Evolutionary conservation across 2,113 vertebrate genomes (phyloP), one percentile per base, ranked within the genome.

Genomic region (Gymnarchus niloticus): DNA sequence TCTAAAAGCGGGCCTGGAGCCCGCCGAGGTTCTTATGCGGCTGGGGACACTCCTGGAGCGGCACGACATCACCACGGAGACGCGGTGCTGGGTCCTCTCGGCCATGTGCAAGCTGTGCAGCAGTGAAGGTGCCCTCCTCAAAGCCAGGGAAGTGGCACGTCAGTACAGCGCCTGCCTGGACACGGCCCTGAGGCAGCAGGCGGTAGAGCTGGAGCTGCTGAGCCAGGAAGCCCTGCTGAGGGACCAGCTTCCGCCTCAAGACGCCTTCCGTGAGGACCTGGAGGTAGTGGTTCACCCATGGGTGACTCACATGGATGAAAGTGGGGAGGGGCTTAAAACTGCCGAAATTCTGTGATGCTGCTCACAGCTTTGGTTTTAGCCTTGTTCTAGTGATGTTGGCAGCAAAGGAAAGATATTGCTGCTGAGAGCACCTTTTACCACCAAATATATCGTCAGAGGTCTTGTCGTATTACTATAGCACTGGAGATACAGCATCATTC

Each of bases 71-170:
- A 96, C 93, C 88, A 94, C 93, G 85, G 97, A 98, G 93, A 98
- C 97, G 0, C 97, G 95, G 91, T 93, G 88, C 1, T 99, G 98
- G 98, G 89, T 97, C 87, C 92, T 98, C 88, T 91, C 94, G 85
- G 97, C 97, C 9, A 93, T 98, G 89, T 96, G 94, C 78, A 99
- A 98, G 90, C 92, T 97, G 87, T 92, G 94, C 17, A 91, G 92
- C 0, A 91, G 89, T 14, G 87, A 91, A 9, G 88, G 90, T 0
- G 89, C 88, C 52, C 91, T 92, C 0, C 89, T 92, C 65, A 84
- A 92, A 44, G 92, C 94, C 41, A 92, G 93, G 81, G 92, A 91
- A 28, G 86, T 97, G 84, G 92, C 94, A 81, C 94, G 95, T 33
- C 92, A 94, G 3, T 94, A 95, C 87, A 90, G 93, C 21, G 90